phyloP scores from a whole-genome alignment of 2,797 vertebrate genomes.

The Eutrigla gurnardus region DNA sequence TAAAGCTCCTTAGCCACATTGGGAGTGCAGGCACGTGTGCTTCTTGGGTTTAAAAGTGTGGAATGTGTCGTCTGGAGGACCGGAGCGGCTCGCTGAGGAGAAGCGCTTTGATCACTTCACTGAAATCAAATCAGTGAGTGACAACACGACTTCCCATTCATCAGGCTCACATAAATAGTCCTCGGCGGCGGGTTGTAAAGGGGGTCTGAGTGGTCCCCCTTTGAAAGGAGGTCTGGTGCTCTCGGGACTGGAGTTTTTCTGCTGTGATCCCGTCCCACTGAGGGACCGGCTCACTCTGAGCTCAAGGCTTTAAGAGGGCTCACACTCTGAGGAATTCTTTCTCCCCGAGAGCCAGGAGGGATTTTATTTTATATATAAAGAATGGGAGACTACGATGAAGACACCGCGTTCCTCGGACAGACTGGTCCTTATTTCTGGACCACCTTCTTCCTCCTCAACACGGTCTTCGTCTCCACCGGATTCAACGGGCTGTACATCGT shows the following conservation, averaged over 20 bases:
- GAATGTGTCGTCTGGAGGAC: constrained; percentile 76
- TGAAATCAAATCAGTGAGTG: constrained; percentile 42
- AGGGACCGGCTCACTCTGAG: constrained; percentile 52
- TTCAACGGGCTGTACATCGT: constrained; percentile 88
- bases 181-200: not conserved
- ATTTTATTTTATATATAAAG: constrained; percentile 8
- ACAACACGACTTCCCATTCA: constrained; percentile 4
- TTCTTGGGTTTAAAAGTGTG: constrained; percentile 78
- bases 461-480: constrained; percentile 90
- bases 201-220: not conserved
- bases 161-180: constrained; percentile 8
- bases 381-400: constrained; percentile 89
- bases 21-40: constrained; percentile 76
- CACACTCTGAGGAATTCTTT: constrained; percentile 37
- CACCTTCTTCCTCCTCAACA: constrained; percentile 90
- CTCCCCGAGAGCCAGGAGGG: constrained; percentile 29
- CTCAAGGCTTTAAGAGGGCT: constrained; percentile 46
- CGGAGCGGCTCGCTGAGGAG: constrained; percentile 17
- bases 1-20: constrained; percentile 75
- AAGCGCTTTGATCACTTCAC: constrained; percentile 48
- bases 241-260: constrained; percentile 32
- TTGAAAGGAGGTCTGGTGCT: constrained; percentile 44
- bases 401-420: constrained; percentile 87
- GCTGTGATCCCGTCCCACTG: constrained; percentile 54
- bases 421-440: constrained; percentile 88